Evolutionary conservation across 2,888 invertebrate genomes (phyloP).

Genomic region (Lithophane leautieri): DNA sequence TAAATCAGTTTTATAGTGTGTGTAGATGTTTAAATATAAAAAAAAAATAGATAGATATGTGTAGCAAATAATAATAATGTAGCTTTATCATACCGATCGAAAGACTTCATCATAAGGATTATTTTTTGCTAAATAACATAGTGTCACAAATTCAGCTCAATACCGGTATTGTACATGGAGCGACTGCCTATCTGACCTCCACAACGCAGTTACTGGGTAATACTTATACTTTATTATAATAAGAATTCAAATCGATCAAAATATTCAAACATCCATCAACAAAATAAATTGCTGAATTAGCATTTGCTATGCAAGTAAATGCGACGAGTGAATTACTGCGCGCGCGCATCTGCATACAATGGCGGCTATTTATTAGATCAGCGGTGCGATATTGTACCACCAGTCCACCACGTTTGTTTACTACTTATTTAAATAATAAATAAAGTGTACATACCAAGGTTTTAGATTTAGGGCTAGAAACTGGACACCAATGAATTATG

Average conservation of each 20-base stretch:
- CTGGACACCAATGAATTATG: neutral
- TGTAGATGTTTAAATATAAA: too few species aligned
- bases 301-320: conserved; percentile 76
- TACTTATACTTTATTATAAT: neutral
- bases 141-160: too few species aligned
- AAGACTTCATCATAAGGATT: too few species aligned
- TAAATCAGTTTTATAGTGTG: too few species aligned
- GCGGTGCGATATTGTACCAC: conserved; percentile 26
- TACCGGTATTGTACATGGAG: too few species aligned
- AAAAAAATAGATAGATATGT: too few species aligned
- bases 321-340: conserved; percentile 52
- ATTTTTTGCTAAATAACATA: too few species aligned
- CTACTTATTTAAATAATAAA: conserved; percentile 25
- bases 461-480: neutral
- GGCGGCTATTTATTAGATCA: conserved; percentile 70
- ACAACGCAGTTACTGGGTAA: neutral
- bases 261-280: conserved; percentile 51
- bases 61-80: too few species aligned
- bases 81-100: too few species aligned
- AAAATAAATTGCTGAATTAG: conserved; percentile 65
- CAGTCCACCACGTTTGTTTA: conserved; percentile 20
- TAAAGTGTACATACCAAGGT: neutral
- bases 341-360: conserved; percentile 77
- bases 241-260: conserved; percentile 17
- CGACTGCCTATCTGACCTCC: neutral